Base-by-base conservation (phyloP, 2,888 invertebrate genomes). In the Aromia moschata region DNA sequence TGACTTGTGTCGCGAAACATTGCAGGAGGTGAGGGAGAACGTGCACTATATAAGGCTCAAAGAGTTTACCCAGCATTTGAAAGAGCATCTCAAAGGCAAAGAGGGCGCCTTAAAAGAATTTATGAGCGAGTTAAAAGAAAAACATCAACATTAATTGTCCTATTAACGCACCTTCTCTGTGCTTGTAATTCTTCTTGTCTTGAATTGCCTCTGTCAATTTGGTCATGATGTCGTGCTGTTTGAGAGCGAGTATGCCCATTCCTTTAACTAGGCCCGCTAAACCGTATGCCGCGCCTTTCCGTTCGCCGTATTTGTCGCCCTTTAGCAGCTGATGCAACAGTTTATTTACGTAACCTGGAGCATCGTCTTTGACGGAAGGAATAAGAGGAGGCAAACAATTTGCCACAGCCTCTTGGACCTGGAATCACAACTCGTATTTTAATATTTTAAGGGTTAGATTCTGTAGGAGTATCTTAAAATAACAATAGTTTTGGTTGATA, bases 11-110 rank as follows among this genome's bases (percentile, higher is more conserved):
- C 98, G 5, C 98, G 81, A 98, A 97, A 81, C 97, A 96, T 65
- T 95, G 86, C 67, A 99, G 84, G 73, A 99, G 85, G 82, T 96
- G 93, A 0, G 98, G 98, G 65, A 99, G 83, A 43, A 98, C 94
- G 80, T 98, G 96, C 53, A 99, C 96, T 61, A 99, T 95, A 83
- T 99, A 99, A 0, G 99, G 99, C 82, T 99, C 99, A 83, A 99
- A 99, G 57, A 98, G 84, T 41, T 97, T 90, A 0, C 98, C 98
- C 73, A 99, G 86, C 87, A 94, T 94, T 71, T 90, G 89, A 81
- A 96, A 97, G 40, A 98, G 85, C 89, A 97, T 96, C 84, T 98
- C 98, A 82, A 99, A 94, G 0, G 98, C 98, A 83, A 99, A 95
- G 49, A 99, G 83, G 0, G 98, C 96, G 49, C 95, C 91, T 90